Evolutionary conservation across 2,113 vertebrate genomes (phyloP), one percentile per base, ranked within the genome.

Genomic region (Alligator sinensis): DNA sequence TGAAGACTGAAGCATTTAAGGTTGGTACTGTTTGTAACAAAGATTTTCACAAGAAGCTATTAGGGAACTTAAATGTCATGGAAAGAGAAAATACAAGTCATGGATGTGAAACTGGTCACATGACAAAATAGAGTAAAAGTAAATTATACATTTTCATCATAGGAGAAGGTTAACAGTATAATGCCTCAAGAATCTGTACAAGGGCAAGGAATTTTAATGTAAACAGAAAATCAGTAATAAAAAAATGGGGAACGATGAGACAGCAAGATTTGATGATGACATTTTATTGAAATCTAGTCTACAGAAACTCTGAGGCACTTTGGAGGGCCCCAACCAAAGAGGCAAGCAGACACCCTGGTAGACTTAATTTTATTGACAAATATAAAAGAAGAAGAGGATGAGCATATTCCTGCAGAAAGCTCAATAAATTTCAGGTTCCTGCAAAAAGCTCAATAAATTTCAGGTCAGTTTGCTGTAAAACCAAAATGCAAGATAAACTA

Each of bases 381-480:
- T 82, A 60, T 4, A 70, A 16, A 64, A 74, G 87, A 70, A 25
- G 21, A 84, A 88, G 62, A 61, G 0, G 0, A 22, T n/a, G 15
- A 30, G 2, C 3, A 38, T 79, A 84, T 70, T 92, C 11, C 19
- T 34, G 7, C 47, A 47, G 47, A 47, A 47, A 47, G 47, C 47
- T 9, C 47, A 47, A 85, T n/a, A 91, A 76, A 11, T 4, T 30
- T 7, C 38, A 80, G 47, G 83, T 85, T 0, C 2, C 27, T 28
- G 24, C 27, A 2, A 11, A 79, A 83, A 91, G n/a, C 63, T 55
- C 19, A n/a, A 78, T 16, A 93, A 95, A 93, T 70, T 18, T n/a
- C 74, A 1, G n/a, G 12, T 84, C 75, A 4, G 11, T 17, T 83
- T 85, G 11, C 21, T 63, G 27, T 1, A 54, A 18, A 62, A 58